Conservation (phyloP, 2,797 vertebrate genomes). For the Galago senegalensis region DNA sequence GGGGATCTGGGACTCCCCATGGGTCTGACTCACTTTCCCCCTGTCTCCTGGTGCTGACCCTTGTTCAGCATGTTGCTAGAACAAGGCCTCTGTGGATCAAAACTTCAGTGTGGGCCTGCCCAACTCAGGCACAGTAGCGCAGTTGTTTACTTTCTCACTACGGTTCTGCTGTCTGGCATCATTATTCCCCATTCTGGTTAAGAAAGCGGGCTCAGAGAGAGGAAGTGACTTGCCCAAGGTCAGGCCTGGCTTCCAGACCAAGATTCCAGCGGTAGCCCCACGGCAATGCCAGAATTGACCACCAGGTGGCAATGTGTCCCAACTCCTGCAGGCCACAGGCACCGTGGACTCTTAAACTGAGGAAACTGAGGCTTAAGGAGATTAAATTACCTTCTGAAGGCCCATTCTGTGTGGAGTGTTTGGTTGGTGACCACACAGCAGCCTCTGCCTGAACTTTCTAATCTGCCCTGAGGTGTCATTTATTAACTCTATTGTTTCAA, state of each 20-base stretch:
- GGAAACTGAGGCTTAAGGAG: too few species aligned
- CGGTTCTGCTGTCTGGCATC: not conserved
- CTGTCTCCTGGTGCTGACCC: not conserved
- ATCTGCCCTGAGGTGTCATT: not conserved
- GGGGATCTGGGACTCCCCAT: not conserved
- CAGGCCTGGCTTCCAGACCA: not conserved
- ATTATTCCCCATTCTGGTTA: not conserved
- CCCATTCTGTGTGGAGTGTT: too few species aligned
- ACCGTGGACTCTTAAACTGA: not conserved
- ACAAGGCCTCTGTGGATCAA: not conserved
- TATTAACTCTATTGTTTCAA: not conserved
- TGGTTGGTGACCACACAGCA: not conserved
- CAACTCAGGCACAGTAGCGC: not conserved
- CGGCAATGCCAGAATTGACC: constrained; percentile 47
- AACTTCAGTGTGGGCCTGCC: not conserved
- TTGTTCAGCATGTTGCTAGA: not conserved
- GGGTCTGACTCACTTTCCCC: not conserved
- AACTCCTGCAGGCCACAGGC: not conserved
- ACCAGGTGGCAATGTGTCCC: constrained; percentile 73
- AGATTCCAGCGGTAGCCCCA: not conserved
- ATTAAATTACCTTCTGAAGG: too few species aligned
- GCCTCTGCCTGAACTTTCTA: constrained; percentile 16
- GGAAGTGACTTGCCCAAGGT: not conserved
- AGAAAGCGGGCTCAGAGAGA: not conserved
- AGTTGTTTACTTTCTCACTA: not conserved